Percentiles rank a stretch among this genome's conserved stretches.
Evolutionary conservation across 1,140 invertebrate genomes (phyloP).

Genomic region (Brachionus manjavacas): DNA sequence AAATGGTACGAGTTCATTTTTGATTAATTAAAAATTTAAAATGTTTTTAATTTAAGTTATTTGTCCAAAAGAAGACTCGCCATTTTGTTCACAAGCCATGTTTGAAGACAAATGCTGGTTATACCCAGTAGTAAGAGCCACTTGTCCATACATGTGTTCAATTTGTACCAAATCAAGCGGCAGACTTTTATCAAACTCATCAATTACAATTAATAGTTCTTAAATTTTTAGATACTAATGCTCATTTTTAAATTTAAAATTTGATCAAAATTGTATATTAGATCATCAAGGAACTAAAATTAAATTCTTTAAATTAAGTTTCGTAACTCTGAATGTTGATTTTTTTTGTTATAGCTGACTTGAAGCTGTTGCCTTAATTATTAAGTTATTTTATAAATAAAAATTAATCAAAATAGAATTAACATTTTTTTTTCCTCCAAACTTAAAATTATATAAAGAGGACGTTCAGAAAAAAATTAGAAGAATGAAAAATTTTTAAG

Average conservation of each 20-base stretch:
- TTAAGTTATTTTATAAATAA: slow-evolving; percentile 8
- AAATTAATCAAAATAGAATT: not conserved
- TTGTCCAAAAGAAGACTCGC: slow-evolving; percentile 39
- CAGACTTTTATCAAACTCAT: not conserved
- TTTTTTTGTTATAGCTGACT: not conserved
- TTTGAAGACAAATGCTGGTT: slow-evolving; percentile 42
- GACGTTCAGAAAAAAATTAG: too few relatives aligned
- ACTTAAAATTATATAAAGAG: too few relatives aligned
- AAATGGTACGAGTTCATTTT: not conserved
- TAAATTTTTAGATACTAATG: too few relatives aligned
- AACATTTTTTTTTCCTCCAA: too few relatives aligned
- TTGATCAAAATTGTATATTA: not conserved
- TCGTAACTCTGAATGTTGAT: not conserved
- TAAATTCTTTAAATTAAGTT: not conserved
- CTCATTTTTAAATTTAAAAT: not conserved
- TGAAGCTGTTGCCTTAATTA: not conserved
- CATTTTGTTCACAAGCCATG: slow-evolving; percentile 30
- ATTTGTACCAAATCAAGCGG: not conserved
- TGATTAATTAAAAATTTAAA: not conserved
- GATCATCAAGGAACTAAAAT: not conserved
- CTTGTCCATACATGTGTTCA: slow-evolving; percentile 41
- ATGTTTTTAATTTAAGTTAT: not conserved
- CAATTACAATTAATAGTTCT: not conserved
- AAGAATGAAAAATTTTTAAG: too few relatives aligned
- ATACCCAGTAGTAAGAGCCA: slow-evolving; percentile 40